Base-by-base conservation (phyloP, 2,888 invertebrate genomes). In the Lacanobia oleracea region DNA sequence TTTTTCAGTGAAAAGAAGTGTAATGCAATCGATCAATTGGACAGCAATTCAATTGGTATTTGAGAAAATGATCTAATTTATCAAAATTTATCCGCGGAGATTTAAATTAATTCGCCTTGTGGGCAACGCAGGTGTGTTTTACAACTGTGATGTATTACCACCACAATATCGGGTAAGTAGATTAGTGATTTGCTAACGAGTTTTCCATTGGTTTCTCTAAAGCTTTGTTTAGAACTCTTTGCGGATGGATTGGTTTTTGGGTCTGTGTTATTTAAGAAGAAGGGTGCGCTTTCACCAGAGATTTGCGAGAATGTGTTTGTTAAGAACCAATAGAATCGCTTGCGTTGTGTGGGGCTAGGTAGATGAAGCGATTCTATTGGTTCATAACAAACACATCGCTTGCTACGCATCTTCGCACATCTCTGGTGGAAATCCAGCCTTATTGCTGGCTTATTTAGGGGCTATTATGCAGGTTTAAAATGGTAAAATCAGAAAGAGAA, bases 31-130 rank as follows among this genome's bases (percentile, higher is more conserved):
- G 85, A 91, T 91, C 91, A 91, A 86, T 83, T 71, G 69, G 85
- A 79, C 81, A 72, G 78, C 82, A 79, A 83, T 88, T 87, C 86
- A 87, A 90, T 88, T 85, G 88, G 79, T 84, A 85, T 87, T 86
- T 85, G 86, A 86, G 87, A 87, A 88, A 88, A 86, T 88, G 88
- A 88, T 88, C 81, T 86, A 89, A 91, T 91, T 91, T 90, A 90
- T 91, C 90, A 90, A 88, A 89, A 88, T 90, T 88, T 88, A 88
- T 89, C 83, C 82, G 62, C 70, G 67, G 77, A 79, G 86, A 71
- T 85, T 85, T 78, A 83, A 85, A 86, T 88, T 84, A 82, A 86
- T 87, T 71, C 67, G 71, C 65, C 56, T 82, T 75, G 79, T 67
- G 65, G 84, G 65, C 54, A 68, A 68, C 82, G 63, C 90, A 88